Conservation (phyloP, 2,113 vertebrate species). For the Phylloscopus trochilus region DNA sequence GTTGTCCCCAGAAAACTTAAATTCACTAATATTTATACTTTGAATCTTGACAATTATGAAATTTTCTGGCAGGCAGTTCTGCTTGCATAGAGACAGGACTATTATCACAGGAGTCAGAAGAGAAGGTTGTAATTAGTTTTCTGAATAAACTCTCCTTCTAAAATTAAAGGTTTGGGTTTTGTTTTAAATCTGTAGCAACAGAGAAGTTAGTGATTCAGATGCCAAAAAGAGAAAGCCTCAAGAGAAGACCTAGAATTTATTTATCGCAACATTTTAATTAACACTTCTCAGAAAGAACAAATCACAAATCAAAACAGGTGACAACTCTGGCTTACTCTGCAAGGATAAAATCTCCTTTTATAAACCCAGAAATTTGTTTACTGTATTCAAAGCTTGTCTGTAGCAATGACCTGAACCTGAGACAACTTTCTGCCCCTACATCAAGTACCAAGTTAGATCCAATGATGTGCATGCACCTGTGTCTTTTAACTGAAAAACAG, state of each 20-base stretch:
- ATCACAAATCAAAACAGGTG: background rate
- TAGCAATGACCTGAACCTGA: background rate
- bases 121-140: conserved; percentile 20
- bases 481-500: background rate
- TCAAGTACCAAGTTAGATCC: background rate
- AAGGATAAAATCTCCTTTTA: background rate
- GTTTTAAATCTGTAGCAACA: background rate
- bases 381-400: background rate
- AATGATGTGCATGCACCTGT: background rate
- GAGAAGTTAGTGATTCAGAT: background rate
- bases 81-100: background rate
- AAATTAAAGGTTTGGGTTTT: background rate
- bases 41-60: conserved; percentile 6
- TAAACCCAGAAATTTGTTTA: background rate
- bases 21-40: conserved; percentile 10
- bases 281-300: background rate
- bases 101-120: conserved; percentile 19
- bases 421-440: background rate
- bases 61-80: background rate
- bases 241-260: background rate
- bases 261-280: conserved; percentile 31
- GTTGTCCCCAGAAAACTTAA: background rate
- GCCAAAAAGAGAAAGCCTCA: background rate
- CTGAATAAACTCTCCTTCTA: background rate
- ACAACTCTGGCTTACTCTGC: background rate